phyloP scores from a whole-genome alignment of 2,888 invertebrate species.

The Ophioninae sp. region DNA sequence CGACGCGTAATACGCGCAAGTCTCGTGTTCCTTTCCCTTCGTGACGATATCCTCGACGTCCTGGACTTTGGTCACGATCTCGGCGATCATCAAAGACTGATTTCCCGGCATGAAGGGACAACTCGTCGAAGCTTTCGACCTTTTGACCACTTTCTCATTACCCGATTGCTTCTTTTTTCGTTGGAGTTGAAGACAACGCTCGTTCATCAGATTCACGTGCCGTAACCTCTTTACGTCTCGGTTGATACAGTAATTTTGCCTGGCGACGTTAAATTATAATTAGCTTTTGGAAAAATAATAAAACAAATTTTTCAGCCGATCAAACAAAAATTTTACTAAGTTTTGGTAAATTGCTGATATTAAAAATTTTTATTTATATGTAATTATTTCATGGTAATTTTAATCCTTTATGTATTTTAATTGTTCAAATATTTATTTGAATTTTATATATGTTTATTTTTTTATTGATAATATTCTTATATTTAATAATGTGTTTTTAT shows the following conservation, averaged over 20 bases:
- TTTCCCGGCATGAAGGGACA: constrained; percentile 85
- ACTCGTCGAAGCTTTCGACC: constrained; percentile 83
- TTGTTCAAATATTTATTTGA: no score
- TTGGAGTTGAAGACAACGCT: constrained; percentile 93
- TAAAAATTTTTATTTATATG: no score
- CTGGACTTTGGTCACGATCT: constrained; percentile 86
- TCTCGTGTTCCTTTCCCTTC: constrained; percentile 86
- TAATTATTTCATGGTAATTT: not conserved
- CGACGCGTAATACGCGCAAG: constrained; percentile 97
- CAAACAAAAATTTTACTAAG: no score
- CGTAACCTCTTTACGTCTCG: constrained; percentile 88
- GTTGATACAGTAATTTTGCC: constrained; percentile 95
- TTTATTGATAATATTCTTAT: no score
- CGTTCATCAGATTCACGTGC: constrained; percentile 92
- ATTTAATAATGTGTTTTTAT: no score
- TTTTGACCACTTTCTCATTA: constrained; percentile 86
- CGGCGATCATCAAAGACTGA: constrained; percentile 85
- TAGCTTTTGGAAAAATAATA: not conserved
- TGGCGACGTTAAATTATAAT: constrained; percentile 58
- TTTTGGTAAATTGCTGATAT: no score
- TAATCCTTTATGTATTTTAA: no score
- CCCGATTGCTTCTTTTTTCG: constrained; percentile 84
- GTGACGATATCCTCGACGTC: constrained; percentile 94
- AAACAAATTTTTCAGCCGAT: not conserved
- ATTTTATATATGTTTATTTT: no score